Evolutionary conservation across 2,888 invertebrate genomes (phyloP).

Genomic region (Cyaniris semiargus): DNA sequence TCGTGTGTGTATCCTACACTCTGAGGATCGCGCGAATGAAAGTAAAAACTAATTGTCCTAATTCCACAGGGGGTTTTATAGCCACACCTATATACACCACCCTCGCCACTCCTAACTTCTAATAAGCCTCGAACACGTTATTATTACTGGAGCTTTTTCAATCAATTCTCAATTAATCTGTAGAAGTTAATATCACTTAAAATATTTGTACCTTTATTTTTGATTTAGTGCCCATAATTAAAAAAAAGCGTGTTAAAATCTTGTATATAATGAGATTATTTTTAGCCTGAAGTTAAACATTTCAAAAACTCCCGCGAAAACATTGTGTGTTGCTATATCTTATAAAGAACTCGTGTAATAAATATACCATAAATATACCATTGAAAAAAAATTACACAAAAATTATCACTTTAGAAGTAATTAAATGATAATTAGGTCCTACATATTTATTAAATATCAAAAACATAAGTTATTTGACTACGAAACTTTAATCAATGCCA

Average conservation of each 20-base stretch:
- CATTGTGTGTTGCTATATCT: slow-evolving; percentile 36
- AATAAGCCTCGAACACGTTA: slow-evolving; percentile 40
- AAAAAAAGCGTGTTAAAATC: neutral
- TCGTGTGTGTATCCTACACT: slow-evolving; percentile 18
- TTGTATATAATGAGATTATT: neutral
- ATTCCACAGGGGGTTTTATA: slow-evolving; percentile 67
- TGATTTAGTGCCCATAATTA: neutral
- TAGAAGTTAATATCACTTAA: neutral
- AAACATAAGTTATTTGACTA: neutral
- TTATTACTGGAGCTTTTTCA: neutral
- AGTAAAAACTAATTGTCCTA: slow-evolving; percentile 63
- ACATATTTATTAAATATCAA: neutral
- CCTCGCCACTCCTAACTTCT: slow-evolving; percentile 50
- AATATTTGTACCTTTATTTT: neutral
- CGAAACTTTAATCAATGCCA: neutral
- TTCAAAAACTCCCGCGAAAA: slow-evolving; percentile 41
- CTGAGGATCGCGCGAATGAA: slow-evolving; percentile 23
- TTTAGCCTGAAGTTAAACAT: slow-evolving; percentile 31
- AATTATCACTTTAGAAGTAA: neutral
- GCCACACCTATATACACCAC: slow-evolving; percentile 67
- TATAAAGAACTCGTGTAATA: neutral
- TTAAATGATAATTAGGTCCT: neutral
- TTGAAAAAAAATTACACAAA: neutral
- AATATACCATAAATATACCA: neutral
- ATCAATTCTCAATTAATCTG: neutral